Conservation (phyloP, 1,140 invertebrate species). For the Ctenoplectra terminalis region DNA sequence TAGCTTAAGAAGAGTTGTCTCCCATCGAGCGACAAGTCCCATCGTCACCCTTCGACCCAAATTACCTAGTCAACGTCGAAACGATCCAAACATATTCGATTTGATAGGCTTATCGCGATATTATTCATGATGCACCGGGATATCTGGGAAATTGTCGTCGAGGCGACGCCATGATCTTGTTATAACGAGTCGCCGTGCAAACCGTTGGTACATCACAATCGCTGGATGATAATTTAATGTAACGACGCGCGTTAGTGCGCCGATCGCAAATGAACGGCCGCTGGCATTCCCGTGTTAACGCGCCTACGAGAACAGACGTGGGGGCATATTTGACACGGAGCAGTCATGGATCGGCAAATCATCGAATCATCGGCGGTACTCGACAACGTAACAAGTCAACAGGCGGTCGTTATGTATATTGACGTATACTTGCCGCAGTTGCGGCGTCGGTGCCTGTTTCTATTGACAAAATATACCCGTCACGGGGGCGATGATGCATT, state of each 20-base stretch:
- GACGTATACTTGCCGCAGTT: slow-evolving; percentile 76
- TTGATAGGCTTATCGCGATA: slow-evolving; percentile 31
- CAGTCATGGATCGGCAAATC: slow-evolving; percentile 81
- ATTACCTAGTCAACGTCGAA: slow-evolving; percentile 31
- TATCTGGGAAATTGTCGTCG: slow-evolving; percentile 59
- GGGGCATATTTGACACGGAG: slow-evolving; percentile 79
- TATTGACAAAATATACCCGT: slow-evolving; percentile 81
- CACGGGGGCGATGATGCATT: slow-evolving; percentile 73
- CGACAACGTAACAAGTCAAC: slow-evolving; percentile 83
- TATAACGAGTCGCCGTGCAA: slow-evolving; percentile 69
- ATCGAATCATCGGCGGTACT: slow-evolving; percentile 78
- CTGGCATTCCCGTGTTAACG: slow-evolving; percentile 68
- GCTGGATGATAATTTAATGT: slow-evolving; percentile 71
- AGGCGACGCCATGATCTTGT: slow-evolving; percentile 69
- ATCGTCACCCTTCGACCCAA: slow-evolving; percentile 3
- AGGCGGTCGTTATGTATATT: slow-evolving; percentile 79
- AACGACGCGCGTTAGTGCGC: slow-evolving; percentile 70
- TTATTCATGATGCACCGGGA: slow-evolving; percentile 37
- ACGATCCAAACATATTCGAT: slow-evolving; percentile 29
- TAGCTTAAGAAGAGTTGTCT: neutral
- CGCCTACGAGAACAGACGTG: slow-evolving; percentile 64
- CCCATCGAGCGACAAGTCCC: neutral
- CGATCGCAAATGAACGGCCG: slow-evolving; percentile 72
- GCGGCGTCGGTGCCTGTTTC: slow-evolving; percentile 74
- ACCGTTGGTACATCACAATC: slow-evolving; percentile 67